These are phyloP conservation scores for Circaetus gallicus DNA, from an alignment of 2,113 vertebrate genomes.

Conservation along the genomic window DNA sequence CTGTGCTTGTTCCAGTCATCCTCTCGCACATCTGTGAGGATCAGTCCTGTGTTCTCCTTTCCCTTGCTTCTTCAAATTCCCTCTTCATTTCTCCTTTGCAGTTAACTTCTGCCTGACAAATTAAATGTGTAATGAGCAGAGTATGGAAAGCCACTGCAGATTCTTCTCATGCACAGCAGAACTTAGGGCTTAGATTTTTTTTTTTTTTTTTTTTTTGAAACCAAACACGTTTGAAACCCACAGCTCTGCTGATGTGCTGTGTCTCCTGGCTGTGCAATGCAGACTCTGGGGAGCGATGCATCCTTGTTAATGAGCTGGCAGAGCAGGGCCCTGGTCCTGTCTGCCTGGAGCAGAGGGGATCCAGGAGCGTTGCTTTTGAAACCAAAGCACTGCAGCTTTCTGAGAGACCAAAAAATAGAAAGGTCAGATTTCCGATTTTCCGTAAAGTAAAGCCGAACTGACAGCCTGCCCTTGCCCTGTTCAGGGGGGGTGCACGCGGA, in stretches of 20 bases:
- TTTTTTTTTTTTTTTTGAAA: background rate
- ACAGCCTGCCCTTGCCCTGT: background rate
- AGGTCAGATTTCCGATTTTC: background rate
- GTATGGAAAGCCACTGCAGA: background rate
- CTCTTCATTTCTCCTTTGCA: background rate
- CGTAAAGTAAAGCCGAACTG: background rate
- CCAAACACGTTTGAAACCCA: background rate
- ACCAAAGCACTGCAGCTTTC: background rate
- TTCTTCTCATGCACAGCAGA: background rate
- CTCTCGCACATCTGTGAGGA: background rate
- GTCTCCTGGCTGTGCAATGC: fast-evolving
- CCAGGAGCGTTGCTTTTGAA: background rate
- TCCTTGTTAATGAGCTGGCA: background rate
- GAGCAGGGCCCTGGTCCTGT: background rate
- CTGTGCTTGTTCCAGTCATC: background rate
- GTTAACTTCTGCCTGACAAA: background rate
- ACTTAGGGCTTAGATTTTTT: background rate
- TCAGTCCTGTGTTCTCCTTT: background rate
- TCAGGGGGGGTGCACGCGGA: fast-evolving
- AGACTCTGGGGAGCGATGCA: fast-evolving
- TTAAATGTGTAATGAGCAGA: background rate
- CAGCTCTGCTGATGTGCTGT: background rate
- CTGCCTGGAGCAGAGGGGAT: background rate
- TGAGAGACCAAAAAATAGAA: background rate
- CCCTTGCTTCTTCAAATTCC: background rate